Percentiles rank a stretch among this genome's conserved stretches.
These are phyloP conservation scores for Papilio elwesi DNA, from an alignment of 2,888 invertebrate genomes.

Conservation along the genomic window DNA sequence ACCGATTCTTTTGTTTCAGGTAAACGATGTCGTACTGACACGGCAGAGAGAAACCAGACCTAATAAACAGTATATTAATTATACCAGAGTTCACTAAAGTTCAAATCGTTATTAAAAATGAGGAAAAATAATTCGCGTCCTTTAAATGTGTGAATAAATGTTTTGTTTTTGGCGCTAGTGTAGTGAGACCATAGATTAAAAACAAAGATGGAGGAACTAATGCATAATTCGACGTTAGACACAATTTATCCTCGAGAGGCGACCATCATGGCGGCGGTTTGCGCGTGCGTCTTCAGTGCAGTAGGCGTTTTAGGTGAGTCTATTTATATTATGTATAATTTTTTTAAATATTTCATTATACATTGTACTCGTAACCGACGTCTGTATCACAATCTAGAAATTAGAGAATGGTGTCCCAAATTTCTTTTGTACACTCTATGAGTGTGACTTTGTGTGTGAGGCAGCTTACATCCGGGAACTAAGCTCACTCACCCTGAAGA, in stretches of 20 bases:
- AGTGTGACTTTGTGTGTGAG: no score
- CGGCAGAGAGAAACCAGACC: constrained; percentile 23
- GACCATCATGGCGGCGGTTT: constrained; percentile 90
- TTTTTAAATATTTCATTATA: no score
- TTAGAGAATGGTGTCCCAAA: no score
- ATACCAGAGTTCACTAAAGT: constrained; percentile 12
- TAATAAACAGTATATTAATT: background rate
- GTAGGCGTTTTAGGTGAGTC: constrained; percentile 91
- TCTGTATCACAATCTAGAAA: no score
- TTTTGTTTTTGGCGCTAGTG: constrained; percentile 13
- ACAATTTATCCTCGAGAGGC: constrained; percentile 87
- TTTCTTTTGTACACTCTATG: no score
- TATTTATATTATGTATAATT: constrained; percentile 23
- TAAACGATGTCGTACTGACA: constrained; percentile 6
- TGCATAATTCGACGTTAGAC: constrained; percentile 55
- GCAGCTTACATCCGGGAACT: no score
- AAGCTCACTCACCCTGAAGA: no score
- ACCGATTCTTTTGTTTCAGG: constrained; percentile 35
- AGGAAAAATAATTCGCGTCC: background rate
- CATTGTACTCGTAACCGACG: no score
- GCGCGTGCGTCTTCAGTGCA: constrained; percentile 91
- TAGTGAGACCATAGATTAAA: constrained; percentile 19
- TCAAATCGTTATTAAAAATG: background rate
- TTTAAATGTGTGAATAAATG: background rate
- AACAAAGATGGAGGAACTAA: constrained; percentile 57